These are phyloP conservation scores for Syrrhaptes paradoxus DNA, from an alignment of 2,113 vertebrate species.

Conservation along the genomic window DNA sequence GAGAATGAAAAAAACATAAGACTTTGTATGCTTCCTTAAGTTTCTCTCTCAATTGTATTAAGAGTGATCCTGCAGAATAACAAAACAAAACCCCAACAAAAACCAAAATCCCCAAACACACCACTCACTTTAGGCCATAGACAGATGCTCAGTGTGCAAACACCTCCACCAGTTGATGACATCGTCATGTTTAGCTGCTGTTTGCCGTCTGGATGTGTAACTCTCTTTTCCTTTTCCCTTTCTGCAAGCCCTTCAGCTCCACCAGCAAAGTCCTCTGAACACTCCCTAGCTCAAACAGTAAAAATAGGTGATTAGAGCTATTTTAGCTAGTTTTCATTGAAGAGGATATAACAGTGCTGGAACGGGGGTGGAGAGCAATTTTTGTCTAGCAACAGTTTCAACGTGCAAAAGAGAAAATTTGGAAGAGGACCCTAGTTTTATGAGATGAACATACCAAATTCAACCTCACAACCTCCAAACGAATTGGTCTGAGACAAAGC, in stretches of 20 bases:
- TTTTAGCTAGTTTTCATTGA: background rate
- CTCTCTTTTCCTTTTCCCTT: background rate
- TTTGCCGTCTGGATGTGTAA: background rate
- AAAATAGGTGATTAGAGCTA: constrained; percentile 34
- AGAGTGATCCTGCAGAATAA: background rate
- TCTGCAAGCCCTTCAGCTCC: background rate
- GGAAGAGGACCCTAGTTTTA: background rate
- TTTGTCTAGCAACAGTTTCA: constrained; percentile 2
- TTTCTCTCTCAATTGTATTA: background rate
- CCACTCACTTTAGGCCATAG: background rate
- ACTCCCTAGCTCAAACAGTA: background rate
- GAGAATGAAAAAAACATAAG: background rate
- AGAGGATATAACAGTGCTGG: background rate
- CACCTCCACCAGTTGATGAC: background rate
- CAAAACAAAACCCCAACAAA: background rate
- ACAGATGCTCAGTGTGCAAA: background rate
- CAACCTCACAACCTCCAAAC: background rate
- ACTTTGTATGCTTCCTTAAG: background rate
- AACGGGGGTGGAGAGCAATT: background rate
- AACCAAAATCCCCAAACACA: background rate
- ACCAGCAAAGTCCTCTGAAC: background rate
- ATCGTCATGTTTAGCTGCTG: background rate
- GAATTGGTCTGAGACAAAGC: constrained; percentile 8
- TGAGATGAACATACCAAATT: background rate
- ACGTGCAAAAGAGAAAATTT: background rate